phyloP scores from a whole-genome alignment of 2,888 invertebrate genomes.

The Drosophila nigricruria region DNA sequence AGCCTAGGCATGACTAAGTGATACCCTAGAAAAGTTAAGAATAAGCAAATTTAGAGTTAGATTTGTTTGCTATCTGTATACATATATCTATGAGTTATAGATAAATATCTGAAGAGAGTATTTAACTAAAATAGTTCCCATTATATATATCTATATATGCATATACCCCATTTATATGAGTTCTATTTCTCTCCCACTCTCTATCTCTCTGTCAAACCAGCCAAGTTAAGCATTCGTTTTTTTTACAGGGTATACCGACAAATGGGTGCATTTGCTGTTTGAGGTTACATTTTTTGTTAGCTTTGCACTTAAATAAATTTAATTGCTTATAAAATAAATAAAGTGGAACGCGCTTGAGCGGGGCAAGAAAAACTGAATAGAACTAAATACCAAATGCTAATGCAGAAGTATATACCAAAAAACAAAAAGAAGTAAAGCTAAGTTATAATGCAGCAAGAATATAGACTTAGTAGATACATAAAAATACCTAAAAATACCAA shows the following conservation, averaged over 20 bases:
- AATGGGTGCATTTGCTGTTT: slow-evolving; percentile 7
- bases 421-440: too few relatives aligned
- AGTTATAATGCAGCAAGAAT: neutral
- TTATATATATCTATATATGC: too few relatives aligned
- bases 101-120: neutral
- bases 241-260: slow-evolving; percentile 12
- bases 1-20: neutral
- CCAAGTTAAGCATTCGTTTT: neutral
- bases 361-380: neutral
- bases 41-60: neutral
- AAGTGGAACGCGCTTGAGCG: slow-evolving; percentile 45
- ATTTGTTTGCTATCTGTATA: neutral
- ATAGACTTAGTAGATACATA: neutral
- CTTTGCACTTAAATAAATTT: slow-evolving; percentile 79
- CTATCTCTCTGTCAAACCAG: neutral
- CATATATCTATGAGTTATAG: neutral
- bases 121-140: neutral
- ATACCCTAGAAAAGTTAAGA: slow-evolving; percentile 16
- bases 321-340: slow-evolving; percentile 80
- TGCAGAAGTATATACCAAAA: neutral
- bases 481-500: neutral
- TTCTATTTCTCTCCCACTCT: neutral
- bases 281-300: slow-evolving; percentile 55
- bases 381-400: neutral
- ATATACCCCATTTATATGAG: neutral